phyloP scores from a whole-genome alignment of 2,888 invertebrate genomes.

The Chrysopilus asiliformis region DNA sequence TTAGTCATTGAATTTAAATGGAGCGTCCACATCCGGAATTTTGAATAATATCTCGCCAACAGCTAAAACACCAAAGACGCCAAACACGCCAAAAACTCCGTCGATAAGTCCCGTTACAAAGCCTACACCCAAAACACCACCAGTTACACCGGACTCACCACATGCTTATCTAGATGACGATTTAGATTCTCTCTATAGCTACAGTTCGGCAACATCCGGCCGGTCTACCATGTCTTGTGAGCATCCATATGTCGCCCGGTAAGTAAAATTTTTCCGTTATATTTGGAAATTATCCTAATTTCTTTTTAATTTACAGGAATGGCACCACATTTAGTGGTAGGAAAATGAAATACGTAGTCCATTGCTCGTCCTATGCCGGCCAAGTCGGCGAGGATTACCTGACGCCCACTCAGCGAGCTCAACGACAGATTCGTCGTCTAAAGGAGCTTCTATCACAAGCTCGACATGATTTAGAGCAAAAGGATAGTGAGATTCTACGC shows the following conservation, averaged over 20 bases:
- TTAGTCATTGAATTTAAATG: conserved; percentile 34
- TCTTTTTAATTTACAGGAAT: conserved; percentile 33
- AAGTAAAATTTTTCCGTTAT: conserved; percentile 9
- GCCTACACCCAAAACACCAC: conserved; percentile 43
- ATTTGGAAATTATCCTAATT: neutral
- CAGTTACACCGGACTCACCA: conserved; percentile 46
- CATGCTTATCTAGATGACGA: conserved; percentile 49
- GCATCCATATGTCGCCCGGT: conserved; percentile 65
- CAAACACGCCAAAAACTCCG: conserved; percentile 20
- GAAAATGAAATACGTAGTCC: conserved; percentile 67
- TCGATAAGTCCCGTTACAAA: conserved; percentile 14
- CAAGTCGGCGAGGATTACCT: conserved; percentile 70
- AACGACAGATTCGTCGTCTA: conserved; percentile 63
- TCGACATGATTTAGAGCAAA: conserved; percentile 61
- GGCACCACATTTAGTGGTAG: conserved; percentile 57
- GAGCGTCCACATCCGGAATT: conserved; percentile 20
- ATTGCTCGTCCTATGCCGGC: conserved; percentile 68
- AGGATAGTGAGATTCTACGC: conserved; percentile 60
- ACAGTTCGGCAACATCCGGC: conserved; percentile 64
- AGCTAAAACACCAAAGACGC: conserved; percentile 15
- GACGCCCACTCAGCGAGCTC: conserved; percentile 77
- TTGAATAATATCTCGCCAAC: neutral
- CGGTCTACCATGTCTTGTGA: conserved; percentile 55
- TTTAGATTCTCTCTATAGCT: conserved; percentile 63
- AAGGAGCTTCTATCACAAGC: conserved; percentile 59